Evolutionary conservation across 1,140 invertebrate genomes (phyloP).

Genomic region (Leptinotarsa defecta): DNA sequence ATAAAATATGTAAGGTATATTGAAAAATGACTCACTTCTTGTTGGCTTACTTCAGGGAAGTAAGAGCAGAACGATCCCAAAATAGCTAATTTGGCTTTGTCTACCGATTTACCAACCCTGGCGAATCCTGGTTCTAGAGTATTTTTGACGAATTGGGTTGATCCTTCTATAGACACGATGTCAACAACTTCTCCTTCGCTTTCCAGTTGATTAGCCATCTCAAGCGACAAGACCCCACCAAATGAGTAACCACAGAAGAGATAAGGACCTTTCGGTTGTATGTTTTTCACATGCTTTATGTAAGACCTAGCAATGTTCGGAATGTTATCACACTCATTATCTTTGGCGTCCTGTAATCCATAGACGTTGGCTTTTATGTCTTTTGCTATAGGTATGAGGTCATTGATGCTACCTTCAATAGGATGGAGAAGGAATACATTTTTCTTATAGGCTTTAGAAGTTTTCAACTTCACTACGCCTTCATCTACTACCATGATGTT

Average conservation of each 20-base stretch:
- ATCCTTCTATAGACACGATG: slow-evolving; percentile 30
- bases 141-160: slow-evolving; percentile 17
- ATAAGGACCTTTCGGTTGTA: slow-evolving; percentile 30
- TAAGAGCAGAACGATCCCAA: slow-evolving; percentile 16
- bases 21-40: slow-evolving; percentile 17
- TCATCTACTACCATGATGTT: slow-evolving; percentile 10
- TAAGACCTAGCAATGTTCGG: slow-evolving; percentile 16
- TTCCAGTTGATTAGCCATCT: slow-evolving; percentile 29
- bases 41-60: slow-evolving; percentile 19
- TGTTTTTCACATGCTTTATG: slow-evolving; percentile 12
- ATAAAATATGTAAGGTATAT: background rate
- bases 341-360: slow-evolving; percentile 29
- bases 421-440: slow-evolving; percentile 34
- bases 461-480: slow-evolving; percentile 19
- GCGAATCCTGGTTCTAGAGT: slow-evolving; percentile 3
- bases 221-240: slow-evolving; percentile 26
- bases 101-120: background rate
- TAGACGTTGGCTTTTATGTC: slow-evolving; percentile 31
- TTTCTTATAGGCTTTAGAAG: background rate
- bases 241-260: slow-evolving; percentile 33
- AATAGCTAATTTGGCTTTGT: slow-evolving; percentile 11
- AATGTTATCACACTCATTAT: slow-evolving; percentile 8
- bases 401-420: slow-evolving; percentile 28
- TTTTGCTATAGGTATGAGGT: slow-evolving; percentile 17
- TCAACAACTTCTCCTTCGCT: slow-evolving; percentile 27